Evolutionary conservation across 2,888 invertebrate genomes (phyloP).

Genomic region (Agrotis segetum): DNA sequence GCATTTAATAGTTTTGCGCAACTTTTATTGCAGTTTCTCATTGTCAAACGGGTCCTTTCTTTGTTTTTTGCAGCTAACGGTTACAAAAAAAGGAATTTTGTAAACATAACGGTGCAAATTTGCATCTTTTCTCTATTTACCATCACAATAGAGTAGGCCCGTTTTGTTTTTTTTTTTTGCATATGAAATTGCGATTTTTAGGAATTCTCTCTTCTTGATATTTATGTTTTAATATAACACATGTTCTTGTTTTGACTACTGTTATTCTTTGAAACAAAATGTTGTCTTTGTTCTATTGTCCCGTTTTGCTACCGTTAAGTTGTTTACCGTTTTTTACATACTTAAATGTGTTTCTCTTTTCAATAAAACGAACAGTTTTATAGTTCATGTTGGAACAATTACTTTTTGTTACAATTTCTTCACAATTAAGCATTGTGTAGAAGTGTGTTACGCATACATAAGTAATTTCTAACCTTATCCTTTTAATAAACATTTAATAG

Average conservation of each 20-base stretch:
- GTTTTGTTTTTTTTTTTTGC: conserved; percentile 65
- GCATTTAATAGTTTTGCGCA: conserved; percentile 84
- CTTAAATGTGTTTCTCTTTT: conserved; percentile 32
- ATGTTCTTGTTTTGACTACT: conserved; percentile 79
- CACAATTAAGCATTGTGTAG: conserved; percentile 13
- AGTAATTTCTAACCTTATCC: neutral
- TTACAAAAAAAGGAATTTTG: conserved; percentile 76
- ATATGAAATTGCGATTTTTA: conserved; percentile 64
- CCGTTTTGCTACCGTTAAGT: conserved; percentile 59
- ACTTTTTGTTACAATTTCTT: conserved; percentile 12
- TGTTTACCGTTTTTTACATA: conserved; percentile 47
- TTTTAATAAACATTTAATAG: too few species aligned
- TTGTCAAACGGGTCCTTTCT: conserved; percentile 74
- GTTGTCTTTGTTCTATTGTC: conserved; percentile 66
- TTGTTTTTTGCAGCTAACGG: conserved; percentile 85
- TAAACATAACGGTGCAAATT: conserved; percentile 88
- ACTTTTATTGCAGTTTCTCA: conserved; percentile 75
- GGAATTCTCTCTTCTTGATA: conserved; percentile 65
- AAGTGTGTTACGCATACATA: neutral
- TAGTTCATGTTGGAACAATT: conserved; percentile 12
- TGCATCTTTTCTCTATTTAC: conserved; percentile 83
- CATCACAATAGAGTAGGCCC: conserved; percentile 80
- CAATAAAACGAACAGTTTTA: conserved; percentile 32
- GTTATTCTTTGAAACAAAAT: conserved; percentile 74
- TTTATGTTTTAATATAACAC: conserved; percentile 73